Evolutionary conservation across 2,888 invertebrate genomes (phyloP), one percentile per base, ranked within the genome.

Genomic region (Xestoiulus laeticollis): DNA sequence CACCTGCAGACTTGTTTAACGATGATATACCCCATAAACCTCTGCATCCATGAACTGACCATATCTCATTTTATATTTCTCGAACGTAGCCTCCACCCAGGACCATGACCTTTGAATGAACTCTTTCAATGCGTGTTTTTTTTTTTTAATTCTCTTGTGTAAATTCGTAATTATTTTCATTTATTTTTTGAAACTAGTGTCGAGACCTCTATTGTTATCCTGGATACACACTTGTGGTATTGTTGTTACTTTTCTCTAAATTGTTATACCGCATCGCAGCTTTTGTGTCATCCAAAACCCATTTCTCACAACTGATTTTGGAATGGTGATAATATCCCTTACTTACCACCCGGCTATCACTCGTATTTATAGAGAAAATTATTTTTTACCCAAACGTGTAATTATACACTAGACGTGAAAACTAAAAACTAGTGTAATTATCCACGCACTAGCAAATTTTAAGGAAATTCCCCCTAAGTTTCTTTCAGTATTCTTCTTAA

Each of bases 401-500:
- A 78, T 78, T 78, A 78, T 78, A 78, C 78, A 32, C 78, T 30
- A 78, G 30, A 78, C 78, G 78, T 32, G 78, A 78, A 78, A 78
- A 78, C 78, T 78, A 26, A 78, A 78, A 78, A 78, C 78, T 32
- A 53, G 86, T 86, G 48, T 86, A 86, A 86, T 86, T 86, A 86
- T 86, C 86, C 53, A 86, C 86, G 86, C 86, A 86, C 86, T 86
- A 32, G 86, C 86, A 86, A 86, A 86, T 86, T 86, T 86, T 86
- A 10, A 86, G 44, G 44, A 86, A 48, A 48, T 48, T 30, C 78
- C 26, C 78, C 78, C 6, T 78, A 14, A 16, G 30, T 14, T 30
- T 78, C 78, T 78, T 78, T 78, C 30, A 78, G 30, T 4, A 26
- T 16, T 78, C 30, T 78, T 68, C 68, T 68, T 78, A 26, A 32